Evolutionary conservation across 2,113 vertebrate genomes (phyloP).

Genomic region (Pristiophorus japonicus): DNA sequence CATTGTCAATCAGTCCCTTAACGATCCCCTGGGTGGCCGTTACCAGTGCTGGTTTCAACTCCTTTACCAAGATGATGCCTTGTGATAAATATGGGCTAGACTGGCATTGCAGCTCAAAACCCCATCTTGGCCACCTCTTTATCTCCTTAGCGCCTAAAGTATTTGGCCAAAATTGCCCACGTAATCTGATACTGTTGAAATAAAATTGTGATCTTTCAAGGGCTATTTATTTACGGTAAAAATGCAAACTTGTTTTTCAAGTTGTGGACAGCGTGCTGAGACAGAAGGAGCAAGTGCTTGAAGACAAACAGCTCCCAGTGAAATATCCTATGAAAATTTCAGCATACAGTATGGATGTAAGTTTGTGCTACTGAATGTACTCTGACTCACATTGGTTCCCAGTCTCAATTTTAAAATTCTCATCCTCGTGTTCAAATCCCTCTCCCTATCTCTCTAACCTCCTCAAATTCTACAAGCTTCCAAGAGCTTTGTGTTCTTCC

Average conservation of each 20-base stretch:
- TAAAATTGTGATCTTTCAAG: neutral
- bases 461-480: neutral
- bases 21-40: neutral
- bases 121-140: neutral
- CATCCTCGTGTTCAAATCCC: neutral
- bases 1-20: neutral
- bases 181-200: neutral
- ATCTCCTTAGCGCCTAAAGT: neutral
- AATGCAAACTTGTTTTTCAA: constrained; percentile 21
- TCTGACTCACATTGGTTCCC: neutral
- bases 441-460: neutral
- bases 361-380: neutral
- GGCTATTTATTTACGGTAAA: neutral
- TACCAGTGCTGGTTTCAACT: neutral
- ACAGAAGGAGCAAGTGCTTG: neutral
- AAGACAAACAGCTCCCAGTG: constrained; percentile 3
- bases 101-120: neutral
- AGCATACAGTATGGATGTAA: neutral
- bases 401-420: neutral
- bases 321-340: constrained; percentile 26
- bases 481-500: neutral
- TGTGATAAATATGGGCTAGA: neutral
- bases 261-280: neutral
- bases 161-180: neutral
- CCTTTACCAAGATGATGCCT: neutral